Conservation (phyloP, 2,797 vertebrate species). For the Dallia pectoralis region DNA sequence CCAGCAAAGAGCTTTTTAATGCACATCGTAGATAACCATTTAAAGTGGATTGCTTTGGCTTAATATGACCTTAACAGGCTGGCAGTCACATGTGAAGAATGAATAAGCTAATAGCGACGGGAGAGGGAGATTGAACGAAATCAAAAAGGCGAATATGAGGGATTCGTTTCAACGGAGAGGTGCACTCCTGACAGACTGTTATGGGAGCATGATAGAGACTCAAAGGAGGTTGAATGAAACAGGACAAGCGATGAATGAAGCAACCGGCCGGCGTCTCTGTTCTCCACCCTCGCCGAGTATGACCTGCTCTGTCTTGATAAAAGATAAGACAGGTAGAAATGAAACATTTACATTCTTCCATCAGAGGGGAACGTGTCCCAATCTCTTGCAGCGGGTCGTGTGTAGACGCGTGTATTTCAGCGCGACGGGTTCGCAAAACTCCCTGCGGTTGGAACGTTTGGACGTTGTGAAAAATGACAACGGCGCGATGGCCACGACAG, state of each 20-base stretch:
- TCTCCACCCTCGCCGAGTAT: constrained; percentile 58
- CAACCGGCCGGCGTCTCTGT: constrained; percentile 66
- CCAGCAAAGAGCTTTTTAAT: constrained; percentile 85
- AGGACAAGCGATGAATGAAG: constrained; percentile 78
- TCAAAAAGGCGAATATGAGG: constrained; percentile 78
- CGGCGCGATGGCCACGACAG: neutral
- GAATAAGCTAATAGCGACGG: constrained; percentile 76
- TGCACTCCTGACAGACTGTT: constrained; percentile 68
- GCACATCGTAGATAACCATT: constrained; percentile 82
- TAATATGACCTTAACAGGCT: constrained; percentile 84
- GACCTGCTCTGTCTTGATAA: constrained; percentile 78
- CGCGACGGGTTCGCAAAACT: constrained; percentile 30
- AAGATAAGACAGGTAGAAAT: constrained; percentile 78
- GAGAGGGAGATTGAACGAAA: constrained; percentile 71
- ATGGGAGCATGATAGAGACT: constrained; percentile 73
- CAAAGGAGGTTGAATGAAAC: constrained; percentile 74
- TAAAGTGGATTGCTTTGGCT: constrained; percentile 83
- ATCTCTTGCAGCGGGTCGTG: constrained; percentile 56
- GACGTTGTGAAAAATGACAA: constrained; percentile 37
- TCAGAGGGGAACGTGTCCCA: constrained; percentile 69
- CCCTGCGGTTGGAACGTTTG: constrained; percentile 38
- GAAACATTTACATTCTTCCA: constrained; percentile 77
- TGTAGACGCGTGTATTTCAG: constrained; percentile 39
- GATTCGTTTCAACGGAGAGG: constrained; percentile 74
- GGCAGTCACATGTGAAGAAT: constrained; percentile 83